Evolutionary conservation across 2,113 vertebrate genomes (phyloP), one percentile per base, ranked within the genome.

Genomic region (Nesospiza acunhae): DNA sequence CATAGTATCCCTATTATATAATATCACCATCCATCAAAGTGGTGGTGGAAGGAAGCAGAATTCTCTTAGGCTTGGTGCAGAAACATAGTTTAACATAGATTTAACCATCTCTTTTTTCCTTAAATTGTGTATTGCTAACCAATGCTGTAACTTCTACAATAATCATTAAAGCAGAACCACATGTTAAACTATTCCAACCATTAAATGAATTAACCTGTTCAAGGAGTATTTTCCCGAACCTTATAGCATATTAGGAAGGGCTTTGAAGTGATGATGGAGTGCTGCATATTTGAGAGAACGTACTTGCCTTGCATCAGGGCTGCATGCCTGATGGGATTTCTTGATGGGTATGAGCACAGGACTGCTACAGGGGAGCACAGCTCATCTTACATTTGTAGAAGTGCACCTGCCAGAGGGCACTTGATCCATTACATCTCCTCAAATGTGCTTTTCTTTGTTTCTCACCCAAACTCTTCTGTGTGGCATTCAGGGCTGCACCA

Each of bases 181-280:
- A 26, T n/a, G 30, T 59, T 72, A 88, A 92, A 76, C 30, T 46
- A 39, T 82, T 80, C 60, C 82, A 73, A 28, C 15, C 2, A 6
- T 55, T 93, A n/a, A 89, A 82, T 60, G 42, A 85, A 84, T 94
- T 60, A 76, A 90, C 47, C 44, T 76, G n/a, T 76, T 88, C 42
- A 44, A 64, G 75, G 75, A 73, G 66, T 91, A 66, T 85, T 94
- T 96, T 96, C 74, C 67, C 89, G 86, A 93, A 59, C 28, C 24
- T 87, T 75, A 31, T 5, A 56, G 41, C 12, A 11, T 69, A 30
- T 87, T 73, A 74, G 69, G 53, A 89, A 74, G 52, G 53, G 28
- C 79, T 94, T 81, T 93, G 74, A 89, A 91, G 62, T 95, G 75
- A 70, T 73, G 79, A 66, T 58, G 56, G 55, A 50, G 15, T 42